Conservation (phyloP, 2,113 vertebrate genomes). For the Scartelaos histophorus region DNA sequence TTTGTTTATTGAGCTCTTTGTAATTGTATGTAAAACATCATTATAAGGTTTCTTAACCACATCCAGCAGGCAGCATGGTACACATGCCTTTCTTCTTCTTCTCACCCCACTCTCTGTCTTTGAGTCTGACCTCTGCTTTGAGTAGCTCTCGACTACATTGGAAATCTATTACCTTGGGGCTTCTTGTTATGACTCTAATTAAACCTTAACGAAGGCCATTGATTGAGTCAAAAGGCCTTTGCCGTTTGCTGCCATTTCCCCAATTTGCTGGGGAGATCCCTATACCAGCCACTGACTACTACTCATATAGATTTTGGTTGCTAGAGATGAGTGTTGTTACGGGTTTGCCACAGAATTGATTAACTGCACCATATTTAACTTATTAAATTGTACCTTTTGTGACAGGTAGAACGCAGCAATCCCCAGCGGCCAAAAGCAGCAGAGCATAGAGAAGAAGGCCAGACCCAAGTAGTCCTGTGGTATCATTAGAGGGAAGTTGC, state of each 20-base stretch:
- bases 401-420: constrained; percentile 90
- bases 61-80: constrained; percentile 24
- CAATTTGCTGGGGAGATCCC: constrained; percentile 19
- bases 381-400: constrained; percentile 78
- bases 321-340: background rate
- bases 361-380: background rate
- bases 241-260: constrained; percentile 34
- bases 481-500: constrained; percentile 81
- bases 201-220: constrained; percentile 68
- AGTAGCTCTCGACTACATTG: constrained; percentile 53
- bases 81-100: background rate
- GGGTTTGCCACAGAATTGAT: background rate
- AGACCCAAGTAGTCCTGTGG: constrained; percentile 87
- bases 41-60: constrained; percentile 35
- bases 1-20: background rate
- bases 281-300: background rate
- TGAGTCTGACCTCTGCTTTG: constrained; percentile 47
- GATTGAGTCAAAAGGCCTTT: constrained; percentile 50
- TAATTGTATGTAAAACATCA: background rate
- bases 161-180: constrained; percentile 61
- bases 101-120: constrained; percentile 23
- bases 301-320: background rate
- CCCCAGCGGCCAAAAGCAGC: constrained; percentile 91
- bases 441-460: constrained; percentile 91
- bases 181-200: constrained; percentile 73